Conservation (phyloP, 2,888 invertebrate genomes). For the Sinelater perroti region DNA sequence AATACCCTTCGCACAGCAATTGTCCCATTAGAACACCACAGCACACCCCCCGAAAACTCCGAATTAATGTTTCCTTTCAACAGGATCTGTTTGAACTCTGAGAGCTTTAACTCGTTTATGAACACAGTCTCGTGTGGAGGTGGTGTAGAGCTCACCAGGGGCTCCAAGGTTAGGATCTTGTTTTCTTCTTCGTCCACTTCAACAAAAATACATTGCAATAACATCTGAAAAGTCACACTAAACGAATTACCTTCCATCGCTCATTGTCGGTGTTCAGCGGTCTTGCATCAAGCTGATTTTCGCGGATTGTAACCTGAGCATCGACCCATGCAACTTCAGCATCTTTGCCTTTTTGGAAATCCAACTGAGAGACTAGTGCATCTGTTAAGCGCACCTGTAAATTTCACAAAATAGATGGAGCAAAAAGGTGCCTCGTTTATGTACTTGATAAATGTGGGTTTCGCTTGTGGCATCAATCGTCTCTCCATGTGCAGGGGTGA, state of each 20-base stretch:
- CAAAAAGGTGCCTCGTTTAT: too few species aligned
- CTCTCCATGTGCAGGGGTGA: conserved; percentile 84
- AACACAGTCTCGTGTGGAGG: conserved; percentile 84
- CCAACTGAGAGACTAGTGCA: conserved; percentile 85
- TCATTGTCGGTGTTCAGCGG: conserved; percentile 60
- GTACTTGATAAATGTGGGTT: conserved; percentile 95
- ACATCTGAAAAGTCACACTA: too few species aligned
- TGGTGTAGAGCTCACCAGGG: conserved; percentile 64
- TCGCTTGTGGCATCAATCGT: conserved; percentile 96
- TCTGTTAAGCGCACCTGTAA: conserved; percentile 88
- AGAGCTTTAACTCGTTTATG: conserved; percentile 91
- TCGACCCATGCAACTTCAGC: conserved; percentile 97
- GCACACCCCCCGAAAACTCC: conserved; percentile 90
- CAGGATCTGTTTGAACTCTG: conserved; percentile 87
- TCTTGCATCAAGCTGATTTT: conserved; percentile 68
- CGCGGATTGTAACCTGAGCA: conserved; percentile 74
- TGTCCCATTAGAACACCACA: conserved; percentile 92
- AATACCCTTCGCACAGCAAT: conserved; percentile 85
- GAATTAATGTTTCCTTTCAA: conserved; percentile 78
- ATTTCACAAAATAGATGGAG: conserved; percentile 1
- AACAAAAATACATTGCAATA: too few species aligned
- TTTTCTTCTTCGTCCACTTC: conserved; percentile 64
- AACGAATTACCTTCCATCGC: conserved; percentile 57
- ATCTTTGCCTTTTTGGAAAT: conserved; percentile 86
- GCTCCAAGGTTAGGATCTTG: conserved; percentile 76